Evolutionary conservation across 2,797 vertebrate genomes (phyloP), one percentile per base, ranked within the genome.

Genomic region (Rousettus madagascariensis): DNA sequence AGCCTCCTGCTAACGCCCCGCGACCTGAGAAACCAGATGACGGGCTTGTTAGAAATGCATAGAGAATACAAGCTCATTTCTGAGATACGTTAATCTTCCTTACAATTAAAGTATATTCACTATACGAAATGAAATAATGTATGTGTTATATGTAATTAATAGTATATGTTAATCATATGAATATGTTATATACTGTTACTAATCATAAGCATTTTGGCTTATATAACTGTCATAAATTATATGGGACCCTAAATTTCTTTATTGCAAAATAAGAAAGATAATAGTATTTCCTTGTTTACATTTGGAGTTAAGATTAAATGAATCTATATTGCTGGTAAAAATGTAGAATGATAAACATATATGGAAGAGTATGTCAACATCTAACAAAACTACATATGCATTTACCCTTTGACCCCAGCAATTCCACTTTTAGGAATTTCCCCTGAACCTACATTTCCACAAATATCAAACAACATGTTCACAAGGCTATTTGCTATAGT

Each of bases 261-360:
- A 59, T 17, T 61, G 1, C 59, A 84, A 95, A 75, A 68, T 24
- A 90, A 43, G 49, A 83, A 78, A 85, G 88, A 43, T n/a, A 53
- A 59, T 59, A 16, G 4, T 49, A 28, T 22, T 79, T 94, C n/a
- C 24, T 93, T 72, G 93, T 88, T 77, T 49, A 24, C 17, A 33
- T 89, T 93, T 61, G 53, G 26, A n/a, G 11, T 75, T 71, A 71
- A 86, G 30, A 88, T 89, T 46, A 86, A 91, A 82, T 72, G 53
- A 51, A 51, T 49, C 59, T 28, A 86, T 30, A 30, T 2, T n/a
- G 30, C 69, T 68, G n/a, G 38, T 43, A 22, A 88, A 94, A 92
- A 72, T 61, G 28, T 24, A 66, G 85, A 85, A 77, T 59, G 46
- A 84, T 5, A 89, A 24, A 3, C 1, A 53, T 82, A 55, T 61